phyloP scores from a whole-genome alignment of 2,888 invertebrate genomes.

The Calameuta filiformis region DNA sequence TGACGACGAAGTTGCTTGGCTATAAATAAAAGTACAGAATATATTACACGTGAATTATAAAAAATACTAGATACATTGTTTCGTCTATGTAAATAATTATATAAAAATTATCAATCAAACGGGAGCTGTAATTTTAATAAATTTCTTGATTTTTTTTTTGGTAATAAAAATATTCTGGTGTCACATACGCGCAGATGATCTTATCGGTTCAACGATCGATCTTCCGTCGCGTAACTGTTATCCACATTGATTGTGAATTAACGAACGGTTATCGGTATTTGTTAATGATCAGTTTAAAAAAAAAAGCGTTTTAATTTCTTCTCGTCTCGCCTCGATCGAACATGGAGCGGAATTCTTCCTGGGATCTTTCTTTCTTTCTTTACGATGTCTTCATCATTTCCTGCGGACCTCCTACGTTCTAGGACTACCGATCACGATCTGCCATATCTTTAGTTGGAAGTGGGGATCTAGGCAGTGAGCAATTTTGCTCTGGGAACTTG shows the following conservation, averaged over 20 bases:
- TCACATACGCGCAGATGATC: not conserved
- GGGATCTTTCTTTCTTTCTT: constrained; percentile 7
- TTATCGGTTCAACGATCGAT: not conserved
- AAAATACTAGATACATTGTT: not conserved
- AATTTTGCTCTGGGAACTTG: constrained; percentile 61
- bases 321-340: not conserved
- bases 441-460: constrained; percentile 72
- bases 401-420: constrained; percentile 1
- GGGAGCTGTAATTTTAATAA: not conserved
- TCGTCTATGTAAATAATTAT: not conserved
- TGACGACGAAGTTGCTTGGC: not conserved
- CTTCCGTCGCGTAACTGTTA: not conserved
- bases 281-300: not conserved
- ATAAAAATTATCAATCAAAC: not conserved
- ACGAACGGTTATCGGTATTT: not conserved
- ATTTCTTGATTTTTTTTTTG: not conserved
- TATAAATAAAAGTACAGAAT: not conserved
- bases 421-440: constrained; percentile 20
- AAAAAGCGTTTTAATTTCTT: not conserved
- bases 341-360: not conserved
- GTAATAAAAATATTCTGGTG: not conserved
- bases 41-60: not conserved
- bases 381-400: not conserved
- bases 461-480: constrained; percentile 72
- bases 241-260: not conserved